A percentile compares a stretch with the other conserved stretches of the same genome.
Conservation (phyloP, 2,113 vertebrate genomes). For the Conger conger region DNA sequence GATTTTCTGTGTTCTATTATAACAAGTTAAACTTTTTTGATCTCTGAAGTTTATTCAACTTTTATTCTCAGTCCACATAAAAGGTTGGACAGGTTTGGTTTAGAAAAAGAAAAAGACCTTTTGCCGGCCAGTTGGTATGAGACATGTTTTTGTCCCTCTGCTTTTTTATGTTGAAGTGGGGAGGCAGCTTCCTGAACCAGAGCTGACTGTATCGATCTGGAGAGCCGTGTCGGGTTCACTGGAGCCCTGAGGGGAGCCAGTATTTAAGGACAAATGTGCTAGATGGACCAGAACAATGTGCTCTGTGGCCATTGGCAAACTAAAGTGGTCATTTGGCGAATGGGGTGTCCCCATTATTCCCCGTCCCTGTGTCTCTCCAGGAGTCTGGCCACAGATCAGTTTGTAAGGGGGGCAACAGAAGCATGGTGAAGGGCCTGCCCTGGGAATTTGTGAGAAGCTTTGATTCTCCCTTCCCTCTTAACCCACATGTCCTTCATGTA, state of each 20-base stretch:
- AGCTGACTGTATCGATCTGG: conserved; percentile 19
- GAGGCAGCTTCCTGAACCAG: conserved; percentile 29
- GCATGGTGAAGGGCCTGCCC: not conserved
- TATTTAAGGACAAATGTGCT: conserved; percentile 33
- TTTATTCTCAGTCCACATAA: not conserved
- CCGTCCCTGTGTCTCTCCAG: not conserved
- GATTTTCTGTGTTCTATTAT: not conserved
- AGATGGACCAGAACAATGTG: conserved; percentile 19
- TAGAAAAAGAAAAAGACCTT: not conserved
- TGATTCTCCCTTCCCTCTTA: not conserved
- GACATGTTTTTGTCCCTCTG: not conserved
- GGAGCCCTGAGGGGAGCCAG: conserved; percentile 32
- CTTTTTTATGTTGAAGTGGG: not conserved
- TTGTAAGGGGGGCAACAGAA: not conserved
- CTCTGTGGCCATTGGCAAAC: not conserved
- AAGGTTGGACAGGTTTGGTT: not conserved
- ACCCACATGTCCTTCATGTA: not conserved
- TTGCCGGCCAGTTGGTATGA: not conserved
- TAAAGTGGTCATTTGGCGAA: conserved; percentile 14
- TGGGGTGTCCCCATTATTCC: not conserved
- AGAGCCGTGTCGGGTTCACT: not conserved
- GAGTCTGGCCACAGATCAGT: not conserved
- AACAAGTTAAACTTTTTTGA: not conserved
- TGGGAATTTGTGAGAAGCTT: conserved; percentile 13
- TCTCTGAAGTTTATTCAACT: not conserved